A percentile compares a stretch with the other conserved stretches of the same genome.
phyloP scores from a whole-genome alignment of 2,797 vertebrate genomes.

The Pangasius sanitwongsei region DNA sequence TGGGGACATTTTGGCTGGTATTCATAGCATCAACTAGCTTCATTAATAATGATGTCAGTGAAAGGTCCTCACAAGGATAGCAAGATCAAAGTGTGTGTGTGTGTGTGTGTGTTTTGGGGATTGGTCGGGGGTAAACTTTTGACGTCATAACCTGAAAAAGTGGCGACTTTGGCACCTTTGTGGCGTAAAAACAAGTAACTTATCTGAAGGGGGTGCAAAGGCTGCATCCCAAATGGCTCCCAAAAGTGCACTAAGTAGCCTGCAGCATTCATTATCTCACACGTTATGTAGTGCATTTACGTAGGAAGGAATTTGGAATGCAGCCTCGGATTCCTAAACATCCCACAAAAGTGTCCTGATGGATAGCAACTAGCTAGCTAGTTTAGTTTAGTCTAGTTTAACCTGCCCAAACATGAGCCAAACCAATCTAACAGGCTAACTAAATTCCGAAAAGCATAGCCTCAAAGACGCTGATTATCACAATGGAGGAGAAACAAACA shows the following conservation, averaged over 20 bases:
- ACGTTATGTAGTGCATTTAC: background rate
- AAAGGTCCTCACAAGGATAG: background rate
- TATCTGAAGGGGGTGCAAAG: background rate
- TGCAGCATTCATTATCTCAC: background rate
- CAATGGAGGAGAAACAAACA: background rate
- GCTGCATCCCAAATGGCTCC: conserved; percentile 23
- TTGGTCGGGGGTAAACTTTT: background rate
- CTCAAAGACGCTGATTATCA: background rate
- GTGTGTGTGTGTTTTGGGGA: background rate
- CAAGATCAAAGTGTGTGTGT: too few relatives aligned
- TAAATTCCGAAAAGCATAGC: background rate
- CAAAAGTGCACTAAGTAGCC: background rate
- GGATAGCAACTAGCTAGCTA: conserved; percentile 17
- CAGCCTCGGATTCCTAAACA: conserved; percentile 53
- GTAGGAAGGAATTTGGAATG: background rate
- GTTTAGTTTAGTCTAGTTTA: background rate
- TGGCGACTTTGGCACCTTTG: background rate
- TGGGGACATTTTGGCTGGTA: background rate
- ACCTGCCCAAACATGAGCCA: background rate
- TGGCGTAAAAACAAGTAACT: background rate
- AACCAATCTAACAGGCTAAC: background rate
- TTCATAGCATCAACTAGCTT: background rate
- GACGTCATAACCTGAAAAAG: conserved; percentile 13
- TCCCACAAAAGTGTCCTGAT: conserved; percentile 19
- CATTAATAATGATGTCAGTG: background rate